Conservation (phyloP, 2,888 invertebrate genomes). For the Mesochorus sp. region DNA sequence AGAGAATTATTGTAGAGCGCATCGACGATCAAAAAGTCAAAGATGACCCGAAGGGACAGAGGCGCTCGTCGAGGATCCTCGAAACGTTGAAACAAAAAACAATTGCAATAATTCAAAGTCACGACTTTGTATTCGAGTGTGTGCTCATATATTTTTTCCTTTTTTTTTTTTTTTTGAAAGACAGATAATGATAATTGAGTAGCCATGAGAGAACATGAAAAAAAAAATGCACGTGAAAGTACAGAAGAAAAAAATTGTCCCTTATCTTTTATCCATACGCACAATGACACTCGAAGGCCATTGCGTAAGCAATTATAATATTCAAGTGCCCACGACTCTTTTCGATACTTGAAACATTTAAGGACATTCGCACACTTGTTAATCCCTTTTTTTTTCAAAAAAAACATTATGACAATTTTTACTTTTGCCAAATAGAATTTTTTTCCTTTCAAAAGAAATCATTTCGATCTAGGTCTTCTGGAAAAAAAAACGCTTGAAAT, state of each 20-base stretch:
- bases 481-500: no score
- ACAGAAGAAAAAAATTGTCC: neutral
- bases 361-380: neutral
- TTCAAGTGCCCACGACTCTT: neutral
- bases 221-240: neutral
- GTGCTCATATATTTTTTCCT: constrained; percentile 16
- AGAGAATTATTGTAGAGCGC: constrained; percentile 29
- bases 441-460: no score
- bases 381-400: no score
- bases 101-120: constrained; percentile 58
- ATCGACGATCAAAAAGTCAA: constrained; percentile 50
- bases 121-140: neutral
- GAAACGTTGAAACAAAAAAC: constrained; percentile 29
- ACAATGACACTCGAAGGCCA: neutral
- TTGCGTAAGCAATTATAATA: neutral
- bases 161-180: no score
- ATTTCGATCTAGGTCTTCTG: no score
- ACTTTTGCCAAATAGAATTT: no score
- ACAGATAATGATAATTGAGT: constrained; percentile 45
- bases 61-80: constrained; percentile 40
- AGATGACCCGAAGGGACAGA: constrained; percentile 54
- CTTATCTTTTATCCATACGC: constrained; percentile 4
- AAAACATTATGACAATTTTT: no score
- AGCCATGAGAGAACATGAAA: constrained; percentile 1
- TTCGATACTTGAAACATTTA: neutral